Percentiles rank a stretch among this genome's conserved stretches.
phyloP scores from a whole-genome alignment of 2,888 invertebrate genomes.

The Meghimatium bilineatum region DNA sequence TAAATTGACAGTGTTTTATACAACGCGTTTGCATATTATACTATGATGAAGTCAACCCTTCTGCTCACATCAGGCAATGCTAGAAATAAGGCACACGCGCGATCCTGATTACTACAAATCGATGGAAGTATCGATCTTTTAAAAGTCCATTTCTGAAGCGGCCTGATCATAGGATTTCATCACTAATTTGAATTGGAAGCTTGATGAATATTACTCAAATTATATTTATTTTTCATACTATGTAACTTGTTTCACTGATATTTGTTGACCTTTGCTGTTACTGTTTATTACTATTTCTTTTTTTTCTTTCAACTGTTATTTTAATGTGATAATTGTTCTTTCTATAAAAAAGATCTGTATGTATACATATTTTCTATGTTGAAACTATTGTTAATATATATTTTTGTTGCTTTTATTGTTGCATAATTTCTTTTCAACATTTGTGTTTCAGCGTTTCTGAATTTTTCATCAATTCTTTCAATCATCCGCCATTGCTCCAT shows the following conservation, averaged over 20 bases:
- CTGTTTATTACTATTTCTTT: too few relatives aligned
- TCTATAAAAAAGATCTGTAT: too few relatives aligned
- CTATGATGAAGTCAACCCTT: neutral
- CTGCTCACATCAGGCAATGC: neutral
- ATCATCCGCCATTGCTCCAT: neutral
- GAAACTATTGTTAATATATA: too few relatives aligned
- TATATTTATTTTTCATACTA: too few relatives aligned
- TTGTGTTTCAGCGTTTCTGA: neutral
- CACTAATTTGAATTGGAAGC: neutral
- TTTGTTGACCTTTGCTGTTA: too few relatives aligned
- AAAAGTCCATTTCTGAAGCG: neutral
- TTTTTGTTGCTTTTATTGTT: neutral
- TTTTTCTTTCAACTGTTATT: too few relatives aligned
- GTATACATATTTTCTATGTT: too few relatives aligned
- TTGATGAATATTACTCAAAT: neutral
- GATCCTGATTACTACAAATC: constrained; percentile 1
- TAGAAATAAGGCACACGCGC: neutral
- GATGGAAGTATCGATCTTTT: constrained; percentile 17
- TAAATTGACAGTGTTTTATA: neutral
- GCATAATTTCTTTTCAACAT: neutral
- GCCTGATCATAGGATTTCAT: neutral
- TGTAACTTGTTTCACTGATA: too few relatives aligned
- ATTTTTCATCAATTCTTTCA: neutral
- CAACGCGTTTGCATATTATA: neutral
- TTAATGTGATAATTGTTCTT: too few relatives aligned